Evolutionary conservation across 2,888 invertebrate genomes (phyloP).

Genomic region (Ectemnius continuus): DNA sequence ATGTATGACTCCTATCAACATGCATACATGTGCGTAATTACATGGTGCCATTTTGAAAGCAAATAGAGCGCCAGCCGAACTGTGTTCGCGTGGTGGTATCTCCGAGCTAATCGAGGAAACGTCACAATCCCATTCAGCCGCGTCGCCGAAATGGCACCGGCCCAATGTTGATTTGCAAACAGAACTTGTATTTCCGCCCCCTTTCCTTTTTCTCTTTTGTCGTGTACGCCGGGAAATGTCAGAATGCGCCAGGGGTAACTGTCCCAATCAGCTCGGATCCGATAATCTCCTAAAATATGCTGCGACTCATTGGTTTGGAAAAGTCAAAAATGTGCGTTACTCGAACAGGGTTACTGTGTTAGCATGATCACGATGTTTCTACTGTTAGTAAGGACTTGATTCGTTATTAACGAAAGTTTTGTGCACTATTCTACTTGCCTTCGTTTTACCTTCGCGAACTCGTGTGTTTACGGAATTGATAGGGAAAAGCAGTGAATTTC

Average conservation of each 20-base stretch:
- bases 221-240: not conserved
- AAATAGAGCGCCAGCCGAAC: slow-evolving; percentile 34
- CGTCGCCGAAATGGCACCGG: slow-evolving; percentile 47
- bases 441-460: too few relatives aligned
- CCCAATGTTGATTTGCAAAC: slow-evolving; percentile 13
- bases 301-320: slow-evolving; percentile 20
- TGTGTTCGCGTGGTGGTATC: slow-evolving; percentile 29
- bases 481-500: too few relatives aligned
- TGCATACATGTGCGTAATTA: slow-evolving; percentile 24
- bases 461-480: too few relatives aligned
- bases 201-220: not conserved
- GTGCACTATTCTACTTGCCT: too few relatives aligned
- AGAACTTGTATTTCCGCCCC: slow-evolving; percentile 41
- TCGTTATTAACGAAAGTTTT: too few relatives aligned
- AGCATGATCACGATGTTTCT: too few relatives aligned
- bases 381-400: too few relatives aligned
- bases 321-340: not conserved
- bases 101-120: slow-evolving; percentile 50
- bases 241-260: not conserved
- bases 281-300: slow-evolving; percentile 33
- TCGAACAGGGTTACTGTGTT: too few relatives aligned
- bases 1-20: slow-evolving; percentile 24
- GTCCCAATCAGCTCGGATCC: slow-evolving; percentile 35
- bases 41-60: slow-evolving; percentile 50
- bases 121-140: slow-evolving; percentile 46